phyloP scores from a whole-genome alignment of 2,113 vertebrate species.

The Poeciliopsis prolifica region DNA sequence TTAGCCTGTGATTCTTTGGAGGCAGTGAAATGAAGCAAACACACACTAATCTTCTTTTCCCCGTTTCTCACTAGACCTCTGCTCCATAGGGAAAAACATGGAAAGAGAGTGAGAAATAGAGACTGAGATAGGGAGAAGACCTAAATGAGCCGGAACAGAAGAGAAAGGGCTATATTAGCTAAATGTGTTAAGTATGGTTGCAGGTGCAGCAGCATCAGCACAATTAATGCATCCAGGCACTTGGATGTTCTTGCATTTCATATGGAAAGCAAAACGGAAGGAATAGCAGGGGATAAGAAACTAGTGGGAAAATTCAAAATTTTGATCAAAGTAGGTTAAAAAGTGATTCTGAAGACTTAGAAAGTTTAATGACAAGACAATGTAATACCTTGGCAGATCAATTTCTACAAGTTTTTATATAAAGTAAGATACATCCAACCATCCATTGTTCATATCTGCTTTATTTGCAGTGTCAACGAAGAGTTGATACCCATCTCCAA shows the following conservation, averaged over 20 bases:
- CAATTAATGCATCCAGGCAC: conserved; percentile 4
- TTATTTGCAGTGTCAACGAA: too few relatives aligned
- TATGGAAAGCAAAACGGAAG: conserved; percentile 1
- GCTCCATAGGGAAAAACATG: conserved; percentile 21
- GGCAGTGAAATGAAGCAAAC: conserved; percentile 62
- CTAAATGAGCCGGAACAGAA: conserved; percentile 52
- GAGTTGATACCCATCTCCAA: too few relatives aligned
- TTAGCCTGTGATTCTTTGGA: conserved; percentile 63
- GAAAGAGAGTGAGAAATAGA: neutral
- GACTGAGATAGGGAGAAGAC: conserved; percentile 1
- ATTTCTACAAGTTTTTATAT: neutral
- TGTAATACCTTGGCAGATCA: neutral
- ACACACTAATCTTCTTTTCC: conserved; percentile 65
- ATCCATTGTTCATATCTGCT: too few relatives aligned
- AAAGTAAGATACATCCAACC: too few relatives aligned
- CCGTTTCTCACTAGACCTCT: conserved; percentile 51
- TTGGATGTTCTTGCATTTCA: conserved; percentile 7
- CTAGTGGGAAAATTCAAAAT: conserved; percentile 6
- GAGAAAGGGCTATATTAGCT: conserved; percentile 37
- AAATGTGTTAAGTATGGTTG: conserved; percentile 47
- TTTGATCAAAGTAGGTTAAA: conserved; percentile 28
- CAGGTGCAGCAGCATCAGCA: conserved; percentile 21
- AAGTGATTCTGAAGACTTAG: conserved; percentile 76
- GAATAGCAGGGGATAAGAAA: neutral
- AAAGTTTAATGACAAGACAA: conserved; percentile 64